Percentiles rank a stretch among this genome's conserved stretches.
These are phyloP conservation scores for Agrotis segetum DNA, from an alignment of 2,888 invertebrate species.

Conservation along the genomic window DNA sequence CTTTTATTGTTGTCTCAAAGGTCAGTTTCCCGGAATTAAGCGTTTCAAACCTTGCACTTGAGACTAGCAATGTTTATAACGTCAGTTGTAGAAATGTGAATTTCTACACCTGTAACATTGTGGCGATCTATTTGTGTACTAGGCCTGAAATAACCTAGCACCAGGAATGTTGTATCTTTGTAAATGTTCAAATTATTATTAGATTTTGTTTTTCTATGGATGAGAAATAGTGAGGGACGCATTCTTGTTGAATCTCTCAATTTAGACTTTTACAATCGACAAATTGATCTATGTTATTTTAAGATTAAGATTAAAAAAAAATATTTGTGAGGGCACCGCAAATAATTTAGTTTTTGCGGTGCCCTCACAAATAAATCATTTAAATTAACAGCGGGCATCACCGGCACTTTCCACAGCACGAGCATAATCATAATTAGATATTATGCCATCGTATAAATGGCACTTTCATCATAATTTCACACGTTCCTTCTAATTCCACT, in stretches of 20 bases:
- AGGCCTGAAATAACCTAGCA: constrained; percentile 9
- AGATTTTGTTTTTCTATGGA: neutral
- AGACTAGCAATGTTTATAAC: constrained; percentile 14
- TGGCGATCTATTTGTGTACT: constrained; percentile 11
- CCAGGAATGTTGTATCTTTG: constrained; percentile 23
- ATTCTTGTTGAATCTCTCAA: too few relatives aligned
- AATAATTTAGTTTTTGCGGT: too few relatives aligned
- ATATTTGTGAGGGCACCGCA: too few relatives aligned
- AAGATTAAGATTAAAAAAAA: too few relatives aligned
- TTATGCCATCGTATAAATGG: too few relatives aligned
- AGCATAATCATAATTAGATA: too few relatives aligned
- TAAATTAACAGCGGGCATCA: too few relatives aligned
- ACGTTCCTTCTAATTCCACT: constrained; percentile 33
- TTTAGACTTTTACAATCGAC: too few relatives aligned
- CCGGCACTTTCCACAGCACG: too few relatives aligned
- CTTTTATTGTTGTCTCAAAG: constrained; percentile 32
- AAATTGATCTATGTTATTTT: too few relatives aligned
- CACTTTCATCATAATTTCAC: constrained; percentile 27
- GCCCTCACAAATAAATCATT: too few relatives aligned
- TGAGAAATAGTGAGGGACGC: neutral
- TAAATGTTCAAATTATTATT: constrained; percentile 22
- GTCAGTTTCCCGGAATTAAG: constrained; percentile 21
- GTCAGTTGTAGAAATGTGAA: constrained; percentile 16
- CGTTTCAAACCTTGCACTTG: constrained; percentile 50
- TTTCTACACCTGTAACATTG: constrained; percentile 48